Base-by-base conservation (phyloP, 2,113 vertebrate species). In the Cyanoramphus novaezelandiae region DNA sequence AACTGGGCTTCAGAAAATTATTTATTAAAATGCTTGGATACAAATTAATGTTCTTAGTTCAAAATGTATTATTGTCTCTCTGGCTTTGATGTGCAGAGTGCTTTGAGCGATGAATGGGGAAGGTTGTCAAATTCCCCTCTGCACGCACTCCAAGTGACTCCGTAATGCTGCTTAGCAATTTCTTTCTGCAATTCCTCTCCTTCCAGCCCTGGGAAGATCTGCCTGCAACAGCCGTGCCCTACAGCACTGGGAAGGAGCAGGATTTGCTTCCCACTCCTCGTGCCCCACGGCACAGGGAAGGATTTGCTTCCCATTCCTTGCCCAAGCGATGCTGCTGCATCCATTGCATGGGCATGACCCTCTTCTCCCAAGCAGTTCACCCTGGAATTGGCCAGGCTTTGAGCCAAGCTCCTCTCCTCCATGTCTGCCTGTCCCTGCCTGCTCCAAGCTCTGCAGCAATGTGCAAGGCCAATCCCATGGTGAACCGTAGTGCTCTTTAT, bases 31-130 rank as follows among this genome's bases (percentile, higher is more conserved):
- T 44, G 77, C 88, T 90, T 63, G 89, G 97, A 86, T 97, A 97
- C 97, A 98, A 98, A 98, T 96, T 92, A 98, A 95, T 94, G 93
- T 97, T 97, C 97, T 88, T 72, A 44, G 65, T 89, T 97, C 96
- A 80, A 95, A 97, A 96, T 85, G 78, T 68, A 88, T 97, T 96
- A 97, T 97, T 98, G 95, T 97, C 97, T 97, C 96, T 33, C 94
- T 35, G 83, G 93, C 97, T 98, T 97, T 97, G 97, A 98, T 97
- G 96, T 95, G 89, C 29, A 23, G 94, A 97, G 92, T 85, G 75
- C 97, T 98, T 91, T 95, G 96, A 97, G 97, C 90, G 47, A 94
- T 47, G 94, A 95, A 97, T 88, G 95, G 94, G 78, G 92, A 88
- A 96, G 93, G 88, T 49, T 98, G 97, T 98, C 97, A 95, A 41